Evolutionary conservation across 2,888 invertebrate species (phyloP).

Genomic region (Cactoblastis cactorum): DNA sequence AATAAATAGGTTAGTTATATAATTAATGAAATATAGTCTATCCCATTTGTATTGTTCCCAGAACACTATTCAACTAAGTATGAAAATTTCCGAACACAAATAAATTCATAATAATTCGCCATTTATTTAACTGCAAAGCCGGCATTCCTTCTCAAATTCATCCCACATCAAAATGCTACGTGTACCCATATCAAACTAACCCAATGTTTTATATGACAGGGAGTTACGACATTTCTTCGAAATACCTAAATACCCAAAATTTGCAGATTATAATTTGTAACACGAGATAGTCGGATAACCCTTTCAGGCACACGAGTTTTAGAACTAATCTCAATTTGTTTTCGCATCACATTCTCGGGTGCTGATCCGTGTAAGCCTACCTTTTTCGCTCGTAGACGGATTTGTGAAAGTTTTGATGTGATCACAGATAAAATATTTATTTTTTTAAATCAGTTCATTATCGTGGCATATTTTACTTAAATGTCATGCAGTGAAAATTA

Average conservation of each 20-base stretch:
- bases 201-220: constrained; percentile 42
- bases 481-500: no score
- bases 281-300: not conserved
- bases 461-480: no score
- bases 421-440: not conserved
- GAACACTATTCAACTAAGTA: no score
- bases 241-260: not conserved
- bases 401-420: not conserved
- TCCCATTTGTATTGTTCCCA: no score
- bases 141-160: not conserved
- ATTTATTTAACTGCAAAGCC: not conserved
- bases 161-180: constrained; percentile 31
- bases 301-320: no score
- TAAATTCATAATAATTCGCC: not conserved
- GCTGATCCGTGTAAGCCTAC: constrained; percentile 19
- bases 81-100: no score
- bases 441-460: no score
- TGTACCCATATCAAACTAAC: constrained; percentile 45
- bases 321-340: not conserved
- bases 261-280: not conserved
- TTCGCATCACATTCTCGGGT: not conserved
- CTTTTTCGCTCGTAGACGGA: not conserved
- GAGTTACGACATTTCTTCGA: constrained; percentile 24
- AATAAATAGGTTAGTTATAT: no score
- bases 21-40: no score